Conservation (phyloP, 2,888 invertebrate species). For the Xestia rhomboidea region DNA sequence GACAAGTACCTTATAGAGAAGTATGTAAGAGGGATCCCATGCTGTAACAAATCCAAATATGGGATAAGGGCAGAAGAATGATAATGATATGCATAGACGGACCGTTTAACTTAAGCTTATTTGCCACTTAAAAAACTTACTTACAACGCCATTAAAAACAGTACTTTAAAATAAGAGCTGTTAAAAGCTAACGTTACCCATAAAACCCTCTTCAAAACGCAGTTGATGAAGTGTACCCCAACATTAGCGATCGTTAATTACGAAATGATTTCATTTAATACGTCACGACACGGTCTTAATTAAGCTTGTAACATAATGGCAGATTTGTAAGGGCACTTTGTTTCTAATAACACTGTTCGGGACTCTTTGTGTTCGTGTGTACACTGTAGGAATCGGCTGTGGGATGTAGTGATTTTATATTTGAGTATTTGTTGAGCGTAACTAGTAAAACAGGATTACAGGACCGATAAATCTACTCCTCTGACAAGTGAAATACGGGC, state of each 20-base stretch:
- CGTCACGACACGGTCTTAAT: slow-evolving; percentile 31
- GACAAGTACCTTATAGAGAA: neutral
- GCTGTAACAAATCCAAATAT: neutral
- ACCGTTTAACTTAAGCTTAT: neutral
- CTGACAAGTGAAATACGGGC: too few species aligned
- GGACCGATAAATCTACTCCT: too few species aligned
- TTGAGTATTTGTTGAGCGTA: too few species aligned
- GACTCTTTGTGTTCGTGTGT: neutral
- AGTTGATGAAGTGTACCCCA: slow-evolving; percentile 36
- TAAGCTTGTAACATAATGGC: slow-evolving; percentile 52
- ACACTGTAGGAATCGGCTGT: too few species aligned
- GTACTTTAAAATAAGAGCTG: slow-evolving; percentile 4
- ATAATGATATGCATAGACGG: neutral
- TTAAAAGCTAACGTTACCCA: slow-evolving; percentile 23
- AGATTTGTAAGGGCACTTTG: slow-evolving; percentile 28
- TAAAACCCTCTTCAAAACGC: slow-evolving; percentile 41
- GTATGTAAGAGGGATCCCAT: accelerated
- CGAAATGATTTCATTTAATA: slow-evolving; percentile 50
- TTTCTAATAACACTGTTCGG: slow-evolving; percentile 33
- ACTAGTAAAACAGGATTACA: too few species aligned
- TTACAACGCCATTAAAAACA: neutral
- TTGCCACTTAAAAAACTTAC: neutral
- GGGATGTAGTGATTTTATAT: too few species aligned
- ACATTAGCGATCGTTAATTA: slow-evolving; percentile 52
- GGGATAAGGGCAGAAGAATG: neutral